Evolutionary conservation across 1,140 invertebrate species (phyloP), one percentile per base, ranked within the genome.

Genomic region (Brachionus paranguensis): DNA sequence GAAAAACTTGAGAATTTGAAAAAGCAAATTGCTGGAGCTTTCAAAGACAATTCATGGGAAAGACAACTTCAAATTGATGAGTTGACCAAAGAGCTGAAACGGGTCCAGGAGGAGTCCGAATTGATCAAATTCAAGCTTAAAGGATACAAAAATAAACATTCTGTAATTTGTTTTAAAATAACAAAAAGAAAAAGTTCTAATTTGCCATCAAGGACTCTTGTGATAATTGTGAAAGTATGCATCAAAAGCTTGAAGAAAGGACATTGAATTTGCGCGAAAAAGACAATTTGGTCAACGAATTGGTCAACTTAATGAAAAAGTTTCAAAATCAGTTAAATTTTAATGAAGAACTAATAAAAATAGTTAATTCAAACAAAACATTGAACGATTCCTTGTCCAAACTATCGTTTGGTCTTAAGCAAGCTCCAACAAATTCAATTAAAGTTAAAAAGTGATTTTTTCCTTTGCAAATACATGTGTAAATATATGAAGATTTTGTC

Each of bases 11-110:
- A 68, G 20, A 85, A 86, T 72, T 81, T 88, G 37, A 88, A 88
- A 74, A 85, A 85, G 41, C 88, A 88, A 76, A 88, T 88, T 86
- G 88, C 88, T 50, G 87, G 88, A 76, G 86, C 86, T 33, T 85
- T 88, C 41, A 87, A 88, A 84, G 88, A 87, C 78, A 88, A 88
- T 65, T 88, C 88, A 24, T 87, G 88, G 87, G 88, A 88, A 78
- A 83, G 88, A 53, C 88, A 88, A 83, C 86, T 88, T 47, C 88
- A 88, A 84, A 84, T 88, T 43, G 88, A 88, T 20, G 88, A 88
- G 83, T 76, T 88, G 60, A 88, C 87, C 8, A 88, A 88, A 85
- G 88, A 88, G 68, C 78, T 88, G 70, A 83, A 85, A 27, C 79
- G 87, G 14, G 84, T 88, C 47, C 87, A 88, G 72, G 87, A 88